Evolutionary conservation across 2,888 invertebrate genomes (phyloP).

Genomic region (Dasysyrphus albostriatus): DNA sequence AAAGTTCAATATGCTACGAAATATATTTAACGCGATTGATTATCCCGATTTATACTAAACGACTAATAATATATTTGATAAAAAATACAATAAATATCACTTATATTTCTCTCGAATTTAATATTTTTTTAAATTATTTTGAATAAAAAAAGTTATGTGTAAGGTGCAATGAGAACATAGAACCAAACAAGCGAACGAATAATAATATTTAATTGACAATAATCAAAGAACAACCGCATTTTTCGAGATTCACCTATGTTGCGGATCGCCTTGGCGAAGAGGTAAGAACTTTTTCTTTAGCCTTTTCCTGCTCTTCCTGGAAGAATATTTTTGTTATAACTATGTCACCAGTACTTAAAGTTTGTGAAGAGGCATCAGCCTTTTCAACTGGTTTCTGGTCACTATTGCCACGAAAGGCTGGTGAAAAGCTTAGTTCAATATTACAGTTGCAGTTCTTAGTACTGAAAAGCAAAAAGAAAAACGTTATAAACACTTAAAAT

Average conservation of each 20-base stretch:
- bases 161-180: conserved; percentile 41
- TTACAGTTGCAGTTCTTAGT: conserved; percentile 82
- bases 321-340: conserved; percentile 93
- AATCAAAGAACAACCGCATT: conserved; percentile 3
- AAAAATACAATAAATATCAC: conserved; percentile 71
- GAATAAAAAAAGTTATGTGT: conserved; percentile 28
- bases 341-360: conserved; percentile 95
- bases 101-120: conserved; percentile 50
- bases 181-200: conserved; percentile 28
- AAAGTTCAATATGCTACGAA: conserved; percentile 36
- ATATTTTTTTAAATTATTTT: conserved; percentile 41
- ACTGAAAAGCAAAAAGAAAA: conserved; percentile 76
- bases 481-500: not conserved
- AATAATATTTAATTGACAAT: conserved; percentile 43
- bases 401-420: conserved; percentile 75
- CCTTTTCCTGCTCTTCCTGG: conserved; percentile 86
- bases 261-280: conserved; percentile 84
- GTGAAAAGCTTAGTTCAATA: conserved; percentile 80
- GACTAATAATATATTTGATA: conserved; percentile 55
- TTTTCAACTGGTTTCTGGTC: conserved; percentile 79
- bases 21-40: conserved; percentile 48
- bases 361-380: conserved; percentile 89
- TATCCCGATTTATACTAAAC: conserved; percentile 48
- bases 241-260: conserved; percentile 30
- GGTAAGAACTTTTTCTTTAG: conserved; percentile 84